phyloP scores from a whole-genome alignment of 2,888 invertebrate genomes.

The Diarsia dahlii region DNA sequence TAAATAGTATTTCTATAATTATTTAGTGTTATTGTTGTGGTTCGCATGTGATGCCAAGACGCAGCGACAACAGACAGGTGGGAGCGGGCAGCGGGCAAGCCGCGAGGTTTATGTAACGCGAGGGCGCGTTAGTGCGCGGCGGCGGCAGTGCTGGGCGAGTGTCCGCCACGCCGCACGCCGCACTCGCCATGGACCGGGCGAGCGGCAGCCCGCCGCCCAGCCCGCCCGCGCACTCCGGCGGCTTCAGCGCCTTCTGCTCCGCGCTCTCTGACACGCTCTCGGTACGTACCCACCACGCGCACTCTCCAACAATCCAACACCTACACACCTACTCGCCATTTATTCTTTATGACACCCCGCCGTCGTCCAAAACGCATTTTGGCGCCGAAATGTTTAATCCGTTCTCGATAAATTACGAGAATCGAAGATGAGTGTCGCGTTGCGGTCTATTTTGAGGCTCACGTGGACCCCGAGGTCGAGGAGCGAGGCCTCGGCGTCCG shows the following conservation, averaged over 20 bases:
- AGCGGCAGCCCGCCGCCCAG: slow-evolving; percentile 79
- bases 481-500: slow-evolving; percentile 73
- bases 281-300: slow-evolving; percentile 81
- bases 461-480: slow-evolving; percentile 88
- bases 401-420: slow-evolving; percentile 72
- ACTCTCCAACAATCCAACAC: slow-evolving; percentile 51
- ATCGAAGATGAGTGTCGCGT: slow-evolving; percentile 76
- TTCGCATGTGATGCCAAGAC: slow-evolving; percentile 87
- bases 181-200: slow-evolving; percentile 81
- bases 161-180: slow-evolving; percentile 75
- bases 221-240: slow-evolving; percentile 81
- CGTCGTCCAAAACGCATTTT: slow-evolving; percentile 77
- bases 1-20: slow-evolving; percentile 88
- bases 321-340: slow-evolving; percentile 62
- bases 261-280: slow-evolving; percentile 89
- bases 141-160: slow-evolving; percentile 85
- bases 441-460: slow-evolving; percentile 83
- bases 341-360: slow-evolving; percentile 69
- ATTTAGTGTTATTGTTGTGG: slow-evolving; percentile 89
- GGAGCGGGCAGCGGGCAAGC: slow-evolving; percentile 82
- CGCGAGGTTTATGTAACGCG: slow-evolving; percentile 85
- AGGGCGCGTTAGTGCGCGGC: slow-evolving; percentile 73
- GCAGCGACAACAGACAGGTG: slow-evolving; percentile 88
- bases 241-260: slow-evolving; percentile 90
- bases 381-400: slow-evolving; percentile 76